Conservation (phyloP, 2,797 vertebrate genomes). For the Taeniopygia guttata region DNA sequence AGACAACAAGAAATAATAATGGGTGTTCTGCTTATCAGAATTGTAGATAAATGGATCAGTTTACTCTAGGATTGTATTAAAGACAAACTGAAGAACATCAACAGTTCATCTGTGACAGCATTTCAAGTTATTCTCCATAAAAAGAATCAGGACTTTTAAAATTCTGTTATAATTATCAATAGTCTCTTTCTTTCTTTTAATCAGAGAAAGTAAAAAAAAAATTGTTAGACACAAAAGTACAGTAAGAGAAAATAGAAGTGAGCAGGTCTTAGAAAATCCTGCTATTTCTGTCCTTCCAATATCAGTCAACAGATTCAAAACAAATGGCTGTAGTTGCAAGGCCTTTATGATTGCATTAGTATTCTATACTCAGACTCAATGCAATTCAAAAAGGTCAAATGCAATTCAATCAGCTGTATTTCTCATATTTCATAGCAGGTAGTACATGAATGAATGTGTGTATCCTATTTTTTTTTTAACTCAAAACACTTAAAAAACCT, state of each 20-base stretch:
- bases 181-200: background rate
- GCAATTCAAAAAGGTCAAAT: slow-evolving; percentile 11
- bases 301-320: background rate
- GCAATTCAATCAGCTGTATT: slow-evolving; percentile 11
- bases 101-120: background rate
- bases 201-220: background rate
- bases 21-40: background rate
- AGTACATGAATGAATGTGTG: background rate
- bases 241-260: background rate
- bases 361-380: background rate
- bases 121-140: background rate
- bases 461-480: background rate
- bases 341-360: background rate
- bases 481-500: background rate
- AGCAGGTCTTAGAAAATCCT: background rate
- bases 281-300: background rate
- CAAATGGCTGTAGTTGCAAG: background rate
- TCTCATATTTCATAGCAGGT: background rate
- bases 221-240: background rate
- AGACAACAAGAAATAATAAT: background rate
- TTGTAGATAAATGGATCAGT: background rate
- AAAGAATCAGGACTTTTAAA: background rate
- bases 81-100: background rate
- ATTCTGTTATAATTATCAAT: background rate
- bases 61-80: background rate